phyloP scores from a whole-genome alignment of 1,140 invertebrate species.

The Philotrypesis tridentata region DNA sequence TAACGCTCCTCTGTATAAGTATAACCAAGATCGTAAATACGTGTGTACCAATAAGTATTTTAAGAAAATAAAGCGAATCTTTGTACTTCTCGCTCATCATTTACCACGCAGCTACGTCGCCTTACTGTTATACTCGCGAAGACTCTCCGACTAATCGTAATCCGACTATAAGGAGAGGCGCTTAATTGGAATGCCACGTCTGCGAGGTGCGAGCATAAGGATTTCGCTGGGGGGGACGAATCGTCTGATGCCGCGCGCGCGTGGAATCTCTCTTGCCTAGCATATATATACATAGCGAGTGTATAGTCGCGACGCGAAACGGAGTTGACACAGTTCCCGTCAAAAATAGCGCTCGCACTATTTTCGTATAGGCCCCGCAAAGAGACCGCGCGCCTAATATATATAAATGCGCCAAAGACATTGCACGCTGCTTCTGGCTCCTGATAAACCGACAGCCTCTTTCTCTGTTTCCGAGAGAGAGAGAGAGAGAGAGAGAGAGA shows the following conservation, averaged over 20 bases:
- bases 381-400: not conserved
- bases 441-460: not conserved
- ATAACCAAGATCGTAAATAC: not conserved
- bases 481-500: no score
- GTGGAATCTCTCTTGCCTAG: not conserved
- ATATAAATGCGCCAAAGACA: not conserved
- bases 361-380: not conserved
- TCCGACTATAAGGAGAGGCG: not conserved
- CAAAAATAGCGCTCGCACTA: not conserved
- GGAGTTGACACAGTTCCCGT: not conserved
- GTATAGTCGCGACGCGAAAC: not conserved
- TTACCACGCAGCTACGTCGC: no score
- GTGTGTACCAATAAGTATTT: not conserved
- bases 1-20: not conserved
- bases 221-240: not conserved
- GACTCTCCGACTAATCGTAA: no score
- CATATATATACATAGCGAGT: not conserved
- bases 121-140: no score
- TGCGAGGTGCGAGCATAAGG: no score
- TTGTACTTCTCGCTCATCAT: no score
- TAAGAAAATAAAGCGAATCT: no score
- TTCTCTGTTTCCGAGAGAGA: not conserved
- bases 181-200: slow-evolving; percentile 37
- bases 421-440: not conserved
- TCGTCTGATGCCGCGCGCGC: not conserved